Percentiles rank a stretch among this genome's conserved stretches.
phyloP scores from a whole-genome alignment of 2,797 vertebrate genomes.

The Enteromius afrohamiltoni region DNA sequence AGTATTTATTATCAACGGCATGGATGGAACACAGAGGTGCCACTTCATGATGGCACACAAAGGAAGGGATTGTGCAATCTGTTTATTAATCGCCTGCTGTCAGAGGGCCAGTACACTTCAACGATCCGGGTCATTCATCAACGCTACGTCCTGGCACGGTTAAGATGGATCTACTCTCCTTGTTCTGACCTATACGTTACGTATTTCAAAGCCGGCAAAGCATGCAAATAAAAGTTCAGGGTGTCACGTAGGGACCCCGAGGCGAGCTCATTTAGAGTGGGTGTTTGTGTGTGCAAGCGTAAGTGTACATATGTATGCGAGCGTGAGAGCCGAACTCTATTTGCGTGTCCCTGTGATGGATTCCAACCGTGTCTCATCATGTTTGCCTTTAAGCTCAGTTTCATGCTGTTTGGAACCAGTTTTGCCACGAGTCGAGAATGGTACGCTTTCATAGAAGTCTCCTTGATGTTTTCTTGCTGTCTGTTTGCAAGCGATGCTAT shows the following conservation, averaged over 20 bases:
- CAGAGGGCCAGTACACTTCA: constrained; percentile 77
- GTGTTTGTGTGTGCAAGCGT: constrained; percentile 50
- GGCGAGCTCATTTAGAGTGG: constrained; percentile 63
- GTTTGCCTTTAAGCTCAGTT: constrained; percentile 77
- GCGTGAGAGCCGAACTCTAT: constrained; percentile 70
- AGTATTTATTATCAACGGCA: constrained; percentile 85
- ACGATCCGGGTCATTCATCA: constrained; percentile 77
- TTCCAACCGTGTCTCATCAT: constrained; percentile 76
- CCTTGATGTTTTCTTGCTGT: constrained; percentile 72
- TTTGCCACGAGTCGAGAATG: constrained; percentile 64
- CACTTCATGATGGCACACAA: constrained; percentile 78
- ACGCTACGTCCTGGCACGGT: constrained; percentile 58
- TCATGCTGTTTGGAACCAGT: constrained; percentile 76
- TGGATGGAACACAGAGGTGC: constrained; percentile 79
- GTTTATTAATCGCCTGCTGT: constrained; percentile 81
- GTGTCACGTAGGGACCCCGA: constrained; percentile 71
- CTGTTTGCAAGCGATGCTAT: constrained; percentile 75
- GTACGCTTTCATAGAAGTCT: constrained; percentile 68
- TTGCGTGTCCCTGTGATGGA: constrained; percentile 70
- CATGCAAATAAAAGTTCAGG: constrained; percentile 71
- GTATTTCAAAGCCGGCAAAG: constrained; percentile 72
- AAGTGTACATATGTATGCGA: constrained; percentile 67
- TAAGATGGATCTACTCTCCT: constrained; percentile 76
- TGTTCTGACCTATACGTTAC: constrained; percentile 76
- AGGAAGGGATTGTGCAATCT: constrained; percentile 76